Evolutionary conservation across 2,888 invertebrate species (phyloP).

Genomic region (Drosophila ochracea): DNA sequence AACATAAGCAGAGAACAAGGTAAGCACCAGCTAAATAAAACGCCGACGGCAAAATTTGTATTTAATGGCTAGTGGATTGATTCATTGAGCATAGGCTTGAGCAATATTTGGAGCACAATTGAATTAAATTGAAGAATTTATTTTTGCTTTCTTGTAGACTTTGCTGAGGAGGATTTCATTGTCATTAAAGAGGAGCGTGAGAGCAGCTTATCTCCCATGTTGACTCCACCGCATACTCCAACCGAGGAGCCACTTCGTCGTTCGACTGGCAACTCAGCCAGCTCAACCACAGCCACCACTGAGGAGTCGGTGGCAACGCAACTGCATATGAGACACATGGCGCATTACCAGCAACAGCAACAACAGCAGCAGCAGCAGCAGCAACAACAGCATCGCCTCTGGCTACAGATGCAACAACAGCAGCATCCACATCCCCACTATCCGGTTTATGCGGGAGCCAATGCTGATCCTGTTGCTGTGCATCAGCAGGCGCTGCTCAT

Average conservation of each 20-base stretch:
- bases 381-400: conserved; percentile 54
- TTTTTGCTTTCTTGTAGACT: conserved; percentile 84
- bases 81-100: too few relatives aligned
- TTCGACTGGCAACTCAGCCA: conserved; percentile 32
- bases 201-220: conserved; percentile 87
- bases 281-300: conserved; percentile 46
- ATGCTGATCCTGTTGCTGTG: conserved; percentile 86
- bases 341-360: conserved; percentile 68
- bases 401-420: conserved; percentile 64
- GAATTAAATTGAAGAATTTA: conserved; percentile 11
- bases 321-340: conserved; percentile 71
- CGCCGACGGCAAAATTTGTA: conserved; percentile 63
- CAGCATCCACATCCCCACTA: conserved; percentile 79
- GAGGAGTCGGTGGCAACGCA: conserved; percentile 80
- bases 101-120: conserved; percentile 1
- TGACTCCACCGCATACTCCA: conserved; percentile 91
- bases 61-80: neutral
- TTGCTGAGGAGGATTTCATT: conserved; percentile 87
- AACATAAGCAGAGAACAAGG: conserved; percentile 84
- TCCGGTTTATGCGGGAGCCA: conserved; percentile 65
- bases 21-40: conserved; percentile 65
- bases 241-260: conserved; percentile 86
- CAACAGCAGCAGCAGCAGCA: conserved; percentile 62
- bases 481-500: conserved; percentile 87
- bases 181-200: conserved; percentile 88